A percentile compares a stretch with the other conserved stretches of the same genome.
Evolutionary conservation across 2,888 invertebrate species (phyloP).

Genomic region (Melanchra persicariae): DNA sequence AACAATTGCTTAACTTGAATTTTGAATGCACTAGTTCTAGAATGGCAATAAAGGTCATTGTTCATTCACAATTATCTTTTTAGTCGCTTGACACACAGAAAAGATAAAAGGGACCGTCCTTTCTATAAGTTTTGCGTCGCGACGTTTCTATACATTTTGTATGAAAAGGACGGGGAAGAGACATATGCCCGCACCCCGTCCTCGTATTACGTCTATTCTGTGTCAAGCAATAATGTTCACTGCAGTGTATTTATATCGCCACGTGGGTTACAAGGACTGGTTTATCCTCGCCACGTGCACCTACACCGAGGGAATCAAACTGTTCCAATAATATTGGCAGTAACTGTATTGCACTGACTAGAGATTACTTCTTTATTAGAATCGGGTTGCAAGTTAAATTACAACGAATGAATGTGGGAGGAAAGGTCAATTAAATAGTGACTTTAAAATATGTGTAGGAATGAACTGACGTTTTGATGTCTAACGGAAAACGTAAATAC

Average conservation of each 20-base stretch:
- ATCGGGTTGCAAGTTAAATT: neutral
- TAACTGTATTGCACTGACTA: slow-evolving; percentile 7
- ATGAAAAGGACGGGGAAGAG: no score
- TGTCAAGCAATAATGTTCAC: neutral
- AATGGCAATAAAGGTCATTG: neutral
- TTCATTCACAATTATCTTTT: no score
- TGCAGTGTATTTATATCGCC: slow-evolving; percentile 16
- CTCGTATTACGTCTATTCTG: no score
- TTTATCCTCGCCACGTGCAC: slow-evolving; percentile 19
- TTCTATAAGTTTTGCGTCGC: no score
- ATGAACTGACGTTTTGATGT: no score
- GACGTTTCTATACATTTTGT: no score
- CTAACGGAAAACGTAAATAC: no score
- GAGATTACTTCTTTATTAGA: neutral
- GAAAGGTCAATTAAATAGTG: neutral
- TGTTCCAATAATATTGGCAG: slow-evolving; percentile 19
- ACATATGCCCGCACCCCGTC: no score
- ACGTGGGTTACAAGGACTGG: slow-evolving; percentile 10
- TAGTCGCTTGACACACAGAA: no score
- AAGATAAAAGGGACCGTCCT: no score
- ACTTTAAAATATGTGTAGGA: neutral
- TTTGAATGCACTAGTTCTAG: neutral
- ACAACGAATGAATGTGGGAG: neutral
- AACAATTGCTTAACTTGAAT: neutral
- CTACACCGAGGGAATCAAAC: slow-evolving; percentile 10